Conservation (phyloP, 2,113 vertebrate genomes). For the Neotoma lepida region DNA sequence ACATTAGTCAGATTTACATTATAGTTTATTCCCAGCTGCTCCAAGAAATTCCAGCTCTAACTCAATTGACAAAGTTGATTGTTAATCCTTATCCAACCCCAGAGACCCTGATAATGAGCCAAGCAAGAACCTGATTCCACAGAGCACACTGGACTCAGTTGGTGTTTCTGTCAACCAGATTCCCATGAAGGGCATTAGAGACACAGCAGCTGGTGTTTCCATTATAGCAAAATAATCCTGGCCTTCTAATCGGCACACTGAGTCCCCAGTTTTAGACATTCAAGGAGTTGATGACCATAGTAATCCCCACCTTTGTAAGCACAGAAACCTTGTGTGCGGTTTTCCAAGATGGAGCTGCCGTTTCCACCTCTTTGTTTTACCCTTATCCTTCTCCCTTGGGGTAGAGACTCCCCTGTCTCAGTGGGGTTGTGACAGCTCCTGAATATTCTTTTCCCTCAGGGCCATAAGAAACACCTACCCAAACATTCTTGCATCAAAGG, state of each 20-base stretch:
- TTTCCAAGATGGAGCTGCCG: too few relatives aligned
- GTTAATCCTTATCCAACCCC: background rate
- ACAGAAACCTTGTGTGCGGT: background rate
- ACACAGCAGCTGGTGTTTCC: background rate
- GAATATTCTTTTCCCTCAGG: background rate
- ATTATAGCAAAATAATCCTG: background rate
- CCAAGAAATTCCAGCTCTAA: background rate
- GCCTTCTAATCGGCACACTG: background rate
- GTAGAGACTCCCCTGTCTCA: background rate
- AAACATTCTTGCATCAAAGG: background rate
- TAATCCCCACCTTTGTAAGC: background rate
- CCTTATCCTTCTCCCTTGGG: background rate
- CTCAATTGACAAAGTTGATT: background rate
- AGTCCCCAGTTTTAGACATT: background rate
- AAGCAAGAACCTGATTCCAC: background rate
- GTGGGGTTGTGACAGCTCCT: background rate
- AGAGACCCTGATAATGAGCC: background rate
- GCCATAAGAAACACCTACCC: background rate
- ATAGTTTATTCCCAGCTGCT: background rate
- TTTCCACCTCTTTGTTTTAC: background rate
- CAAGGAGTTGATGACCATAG: background rate
- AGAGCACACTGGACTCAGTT: background rate
- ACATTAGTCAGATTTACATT: background rate
- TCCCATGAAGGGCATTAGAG: background rate
- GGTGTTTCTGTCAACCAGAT: background rate